Evolutionary conservation across 2,888 invertebrate species (phyloP), one percentile per base, ranked within the genome.

Genomic region (Caenorhabditis plicata): DNA sequence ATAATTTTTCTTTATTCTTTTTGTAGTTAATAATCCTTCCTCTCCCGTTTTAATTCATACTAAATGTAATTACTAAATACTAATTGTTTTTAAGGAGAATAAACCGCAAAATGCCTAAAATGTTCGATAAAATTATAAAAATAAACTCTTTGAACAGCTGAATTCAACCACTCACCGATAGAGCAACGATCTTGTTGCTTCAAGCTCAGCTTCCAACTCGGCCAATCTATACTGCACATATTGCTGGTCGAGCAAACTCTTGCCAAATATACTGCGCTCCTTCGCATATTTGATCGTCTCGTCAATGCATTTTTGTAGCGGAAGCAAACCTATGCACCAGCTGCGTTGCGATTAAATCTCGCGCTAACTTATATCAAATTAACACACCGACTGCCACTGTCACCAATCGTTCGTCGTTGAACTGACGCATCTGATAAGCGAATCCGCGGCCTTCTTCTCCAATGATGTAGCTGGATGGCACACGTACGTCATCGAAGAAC

Each of bases 341-440:
- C 26, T 27, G n/a, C 29, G 42, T 23, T 15, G 23, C 32, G 15
- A 17, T 32, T 13, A 13, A 17, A 22, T 55, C 40, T 33, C 5
- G 9, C 33, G n/a, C 8, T n/a, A 33, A n/a, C 15, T 33, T 33
- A 17, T 17, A 7, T 7, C 29, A 42, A 22, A 7, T 11, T 19
- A 19, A 50, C 72, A 61, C 32, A 71, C 71, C 65, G 33, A 75
- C 75, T 20, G 76, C 76, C 7, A 66, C 68, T 15, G 71, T 84
- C 35, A 80, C 83, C 42, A 86, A 64, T 26, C 86, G 75, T 67
- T 86, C 86, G 63, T 85, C 84, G 75, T 85, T 85, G 68, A 86
- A 86, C 80, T 86, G 84, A 31, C 83, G 54, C 86, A 86, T 86
- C 80, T 85, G 85, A 63, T 85, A 86, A 0, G 81, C 80, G 72